Base-by-base conservation (phyloP, 2,113 vertebrate species). In the Prionailurus viverrinus region DNA sequence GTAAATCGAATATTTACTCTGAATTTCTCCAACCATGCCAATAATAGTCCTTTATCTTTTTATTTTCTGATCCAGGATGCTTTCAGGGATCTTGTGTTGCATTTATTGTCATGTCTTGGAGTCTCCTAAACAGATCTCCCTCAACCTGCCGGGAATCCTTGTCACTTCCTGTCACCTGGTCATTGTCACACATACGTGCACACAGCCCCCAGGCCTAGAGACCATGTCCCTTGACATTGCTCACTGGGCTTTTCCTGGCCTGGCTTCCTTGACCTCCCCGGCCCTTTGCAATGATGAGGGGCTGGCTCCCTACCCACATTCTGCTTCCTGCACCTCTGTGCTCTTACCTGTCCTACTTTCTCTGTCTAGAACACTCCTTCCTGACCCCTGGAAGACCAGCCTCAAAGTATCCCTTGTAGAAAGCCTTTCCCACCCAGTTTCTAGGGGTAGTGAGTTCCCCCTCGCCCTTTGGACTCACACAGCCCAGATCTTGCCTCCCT, bases 131-230 rank as follows among this genome's bases (percentile, higher is more conserved):
- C 61, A 94, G 80, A 25, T 0, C 21, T 10, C 18, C 33, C 11
- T 15, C 23, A 0, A 9, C 51, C 86, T 1, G 2, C 19, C 21
- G 29, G 33, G 39, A 31, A 39, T 27, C 69, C 23, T 92, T 85
- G 82, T 48, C 86, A n/a, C 14, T 11, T 63, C 51, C 27, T 41
- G 48, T 66, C 33, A 74, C 48, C 89, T 83, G 2, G 0, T 45
- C 27, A 33, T 11, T 4, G 58, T 61, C 55, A 41, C 3, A 0
- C 6, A 51, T 16, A 8, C 0, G 0, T 0, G 0, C 88, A 33
- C 74, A 69, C 78, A 33, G 5, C 10, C 33, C 0, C 9, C 51
- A 18, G 89, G 51, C 4, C 33, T 1, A 3, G 33, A 10, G 33
- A 3, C 7, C 10, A 29, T 4, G 3, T 21, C 5, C 18, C 61